Evolutionary conservation across 2,888 invertebrate genomes (phyloP).

Genomic region (Dioctria rufipes): DNA sequence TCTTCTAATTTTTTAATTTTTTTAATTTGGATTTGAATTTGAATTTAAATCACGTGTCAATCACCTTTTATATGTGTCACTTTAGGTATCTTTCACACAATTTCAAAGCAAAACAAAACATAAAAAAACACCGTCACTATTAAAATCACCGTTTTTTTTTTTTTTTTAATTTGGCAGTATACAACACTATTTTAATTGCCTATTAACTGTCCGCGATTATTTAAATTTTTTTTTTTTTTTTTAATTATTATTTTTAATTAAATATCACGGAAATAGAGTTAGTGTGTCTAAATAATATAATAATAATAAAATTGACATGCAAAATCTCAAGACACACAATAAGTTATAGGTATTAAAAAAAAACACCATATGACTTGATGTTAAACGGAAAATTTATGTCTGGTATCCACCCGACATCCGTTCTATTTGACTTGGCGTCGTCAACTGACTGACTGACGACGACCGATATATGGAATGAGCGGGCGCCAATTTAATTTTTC

Average conservation of each 20-base stretch:
- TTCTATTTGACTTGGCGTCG: constrained; percentile 61
- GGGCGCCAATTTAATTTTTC: constrained; percentile 53
- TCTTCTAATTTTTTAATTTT: neutral
- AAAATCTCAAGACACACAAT: too few species aligned
- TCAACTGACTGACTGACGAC: constrained; percentile 58
- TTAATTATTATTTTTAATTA: too few species aligned
- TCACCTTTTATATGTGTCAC: constrained; percentile 17
- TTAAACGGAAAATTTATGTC: constrained; percentile 34
- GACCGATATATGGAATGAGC: constrained; percentile 50
- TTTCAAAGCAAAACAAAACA: neutral
- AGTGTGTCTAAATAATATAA: too few species aligned
- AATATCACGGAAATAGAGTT: too few species aligned
- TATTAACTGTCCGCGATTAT: too few species aligned
- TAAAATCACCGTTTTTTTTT: neutral
- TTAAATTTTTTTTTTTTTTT: too few species aligned
- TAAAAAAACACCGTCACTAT: neutral
- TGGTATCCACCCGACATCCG: constrained; percentile 58
- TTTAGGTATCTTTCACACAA: neutral
- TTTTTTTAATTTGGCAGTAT: neutral
- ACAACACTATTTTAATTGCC: neutral
- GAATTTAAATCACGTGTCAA: constrained; percentile 13
- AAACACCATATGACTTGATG: constrained; percentile 42
- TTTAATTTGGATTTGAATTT: neutral
- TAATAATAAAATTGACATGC: too few species aligned
- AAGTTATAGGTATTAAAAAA: too few species aligned